These are phyloP conservation scores for Amia ocellicauda DNA, from an alignment of 2,113 vertebrate genomes.

Conservation along the genomic window DNA sequence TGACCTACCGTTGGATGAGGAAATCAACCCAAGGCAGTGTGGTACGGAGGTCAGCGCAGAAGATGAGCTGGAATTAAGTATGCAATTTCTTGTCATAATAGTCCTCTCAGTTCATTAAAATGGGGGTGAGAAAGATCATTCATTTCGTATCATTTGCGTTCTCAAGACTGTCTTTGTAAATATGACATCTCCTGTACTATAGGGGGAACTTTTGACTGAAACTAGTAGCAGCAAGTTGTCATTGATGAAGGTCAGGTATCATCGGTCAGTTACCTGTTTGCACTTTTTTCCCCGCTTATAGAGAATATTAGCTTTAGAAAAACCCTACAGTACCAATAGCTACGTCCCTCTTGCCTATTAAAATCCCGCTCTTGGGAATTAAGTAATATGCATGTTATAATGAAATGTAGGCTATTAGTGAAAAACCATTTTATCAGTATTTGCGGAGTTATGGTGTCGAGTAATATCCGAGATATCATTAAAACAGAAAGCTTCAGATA, in stretches of 20 bases:
- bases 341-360: conserved; percentile 65
- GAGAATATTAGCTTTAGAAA: conserved; percentile 46
- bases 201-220: conserved; percentile 28
- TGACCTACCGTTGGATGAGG: conserved; percentile 83
- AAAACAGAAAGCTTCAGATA: conserved; percentile 67
- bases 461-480: conserved; percentile 70
- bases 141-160: conserved; percentile 38
- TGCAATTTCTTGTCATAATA: conserved; percentile 94
- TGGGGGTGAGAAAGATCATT: conserved; percentile 75
- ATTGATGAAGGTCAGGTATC: conserved; percentile 67
- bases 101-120: conserved; percentile 93
- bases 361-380: conserved; percentile 70
- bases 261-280: conserved; percentile 65
- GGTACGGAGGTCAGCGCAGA: conserved; percentile 78
- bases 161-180: conserved; percentile 59
- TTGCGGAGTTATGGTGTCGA: conserved; percentile 70
- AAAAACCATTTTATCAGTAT: conserved; percentile 73
- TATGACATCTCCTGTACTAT: conserved; percentile 54
- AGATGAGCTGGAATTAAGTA: conserved; percentile 98
- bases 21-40: conserved; percentile 87
- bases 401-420: conserved; percentile 78
- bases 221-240: conserved; percentile 42
- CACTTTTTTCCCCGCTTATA: conserved; percentile 38
- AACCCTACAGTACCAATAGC: conserved; percentile 54
- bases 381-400: conserved; percentile 80